phyloP scores from a whole-genome alignment of 2,888 invertebrate genomes.

The Drosophila putrida region DNA sequence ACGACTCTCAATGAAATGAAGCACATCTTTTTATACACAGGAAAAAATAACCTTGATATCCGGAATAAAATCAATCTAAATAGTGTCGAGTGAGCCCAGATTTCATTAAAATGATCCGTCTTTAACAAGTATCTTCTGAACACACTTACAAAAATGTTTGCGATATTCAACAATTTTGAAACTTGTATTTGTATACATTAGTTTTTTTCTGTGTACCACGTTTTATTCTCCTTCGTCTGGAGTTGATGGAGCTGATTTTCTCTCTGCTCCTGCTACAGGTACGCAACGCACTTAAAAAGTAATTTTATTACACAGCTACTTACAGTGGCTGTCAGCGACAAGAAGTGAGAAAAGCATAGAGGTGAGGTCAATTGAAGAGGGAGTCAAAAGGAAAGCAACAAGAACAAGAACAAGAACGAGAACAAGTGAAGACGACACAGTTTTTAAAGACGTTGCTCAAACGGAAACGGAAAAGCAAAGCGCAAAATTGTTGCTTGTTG shows the following conservation, averaged over 20 bases:
- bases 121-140: no score
- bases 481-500: conserved; percentile 52
- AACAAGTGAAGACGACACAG: conserved; percentile 29
- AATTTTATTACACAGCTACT: conserved; percentile 81
- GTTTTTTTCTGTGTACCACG: not conserved
- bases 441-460: conserved; percentile 49
- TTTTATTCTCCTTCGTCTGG: not conserved
- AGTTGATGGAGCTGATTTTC: conserved; percentile 9
- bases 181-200: no score
- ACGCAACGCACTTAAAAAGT: conserved; percentile 78
- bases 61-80: no score
- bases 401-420: not conserved
- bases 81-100: no score
- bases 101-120: no score
- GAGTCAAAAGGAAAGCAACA: not conserved
- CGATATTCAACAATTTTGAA: no score
- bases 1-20: conserved; percentile 38
- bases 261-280: conserved; percentile 43
- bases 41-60: no score
- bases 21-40: conserved; percentile 12
- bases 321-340: conserved; percentile 61
- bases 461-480: conserved; percentile 63
- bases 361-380: conserved; percentile 17
- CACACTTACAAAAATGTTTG: no score
- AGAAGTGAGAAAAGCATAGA: conserved; percentile 18